A percentile compares a stretch with the other conserved stretches of the same genome.
These are phyloP conservation scores for Marmota flaviventris DNA, from an alignment of 2,113 vertebrate genomes.

Conservation along the genomic window DNA sequence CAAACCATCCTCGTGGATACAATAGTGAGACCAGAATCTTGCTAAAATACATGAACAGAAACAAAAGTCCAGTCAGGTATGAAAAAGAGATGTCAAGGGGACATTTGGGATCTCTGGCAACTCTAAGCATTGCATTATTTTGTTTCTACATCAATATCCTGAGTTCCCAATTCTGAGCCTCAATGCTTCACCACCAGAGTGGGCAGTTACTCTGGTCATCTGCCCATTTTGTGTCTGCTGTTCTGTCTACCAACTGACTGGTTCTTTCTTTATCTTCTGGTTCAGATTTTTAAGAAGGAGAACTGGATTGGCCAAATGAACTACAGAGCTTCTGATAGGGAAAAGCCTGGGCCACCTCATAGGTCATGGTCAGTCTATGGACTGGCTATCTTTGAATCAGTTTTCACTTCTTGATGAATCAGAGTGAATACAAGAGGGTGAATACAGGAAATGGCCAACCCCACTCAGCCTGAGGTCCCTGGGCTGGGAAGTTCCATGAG, in stretches of 20 bases:
- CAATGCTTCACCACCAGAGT: no score
- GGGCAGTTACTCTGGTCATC: background rate
- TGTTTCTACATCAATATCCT: background rate
- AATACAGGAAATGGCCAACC: background rate
- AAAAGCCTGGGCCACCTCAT: background rate
- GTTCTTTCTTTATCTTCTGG: background rate
- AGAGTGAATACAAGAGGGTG: no score
- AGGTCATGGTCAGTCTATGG: background rate
- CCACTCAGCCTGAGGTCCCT: background rate
- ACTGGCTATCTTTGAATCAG: background rate
- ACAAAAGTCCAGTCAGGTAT: background rate
- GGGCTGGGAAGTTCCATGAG: background rate
- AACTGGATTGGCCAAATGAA: background rate
- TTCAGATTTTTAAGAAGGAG: slow-evolving; percentile 10
- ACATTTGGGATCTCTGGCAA: background rate
- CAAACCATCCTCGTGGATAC: background rate
- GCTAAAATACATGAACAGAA: background rate
- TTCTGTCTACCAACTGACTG: background rate
- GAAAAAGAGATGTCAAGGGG: background rate
- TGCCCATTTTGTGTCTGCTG: background rate
- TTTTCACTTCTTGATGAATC: background rate
- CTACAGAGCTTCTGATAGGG: background rate
- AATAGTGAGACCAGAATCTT: background rate
- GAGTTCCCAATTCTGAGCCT: background rate
- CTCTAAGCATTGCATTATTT: background rate